A percentile compares a stretch with the other conserved stretches of the same genome.
These are phyloP conservation scores for Oncorhynchus nerka DNA, from an alignment of 2,113 vertebrate species.

Conservation along the genomic window DNA sequence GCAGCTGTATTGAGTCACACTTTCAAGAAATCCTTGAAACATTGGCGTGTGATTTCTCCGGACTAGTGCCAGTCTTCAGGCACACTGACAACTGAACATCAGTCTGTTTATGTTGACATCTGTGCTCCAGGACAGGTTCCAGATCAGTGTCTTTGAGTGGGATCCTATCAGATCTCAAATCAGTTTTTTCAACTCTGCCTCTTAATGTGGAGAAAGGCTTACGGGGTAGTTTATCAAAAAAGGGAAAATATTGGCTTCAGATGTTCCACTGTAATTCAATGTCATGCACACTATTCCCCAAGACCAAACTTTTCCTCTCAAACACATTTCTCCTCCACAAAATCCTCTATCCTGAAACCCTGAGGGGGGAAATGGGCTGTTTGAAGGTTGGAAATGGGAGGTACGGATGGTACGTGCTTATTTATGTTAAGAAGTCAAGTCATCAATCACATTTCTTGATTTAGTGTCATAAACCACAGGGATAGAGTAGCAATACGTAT, in stretches of 20 bases:
- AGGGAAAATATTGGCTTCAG: slow-evolving; percentile 45
- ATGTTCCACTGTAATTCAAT: slow-evolving; percentile 52
- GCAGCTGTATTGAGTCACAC: slow-evolving; percentile 46
- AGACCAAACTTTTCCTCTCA: slow-evolving; percentile 32
- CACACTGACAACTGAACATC: slow-evolving; percentile 44
- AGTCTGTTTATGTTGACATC: slow-evolving; percentile 48
- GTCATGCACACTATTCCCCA: slow-evolving; percentile 31
- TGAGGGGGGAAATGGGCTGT: neutral
- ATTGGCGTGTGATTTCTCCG: slow-evolving; percentile 39
- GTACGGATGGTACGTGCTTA: neutral
- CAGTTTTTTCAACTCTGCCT: slow-evolving; percentile 41
- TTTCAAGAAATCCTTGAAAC: slow-evolving; percentile 10
- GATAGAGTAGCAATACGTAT: neutral
- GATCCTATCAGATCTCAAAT: slow-evolving; percentile 50
- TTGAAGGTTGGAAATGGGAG: neutral
- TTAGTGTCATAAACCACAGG: neutral
- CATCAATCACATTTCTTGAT: neutral
- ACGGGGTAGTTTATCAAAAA: slow-evolving; percentile 50
- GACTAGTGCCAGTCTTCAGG: slow-evolving; percentile 12
- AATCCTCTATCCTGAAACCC: neutral
- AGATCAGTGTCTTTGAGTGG: slow-evolving; percentile 28
- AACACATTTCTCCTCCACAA: slow-evolving; percentile 1
- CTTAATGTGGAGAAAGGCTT: slow-evolving; percentile 6
- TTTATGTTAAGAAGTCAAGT: neutral
- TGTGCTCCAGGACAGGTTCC: slow-evolving; percentile 38